A percentile compares a stretch with the other conserved stretches of the same genome.
These are phyloP conservation scores for Drosophila orosa DNA, from an alignment of 1,140 invertebrate species.

Conservation along the genomic window DNA sequence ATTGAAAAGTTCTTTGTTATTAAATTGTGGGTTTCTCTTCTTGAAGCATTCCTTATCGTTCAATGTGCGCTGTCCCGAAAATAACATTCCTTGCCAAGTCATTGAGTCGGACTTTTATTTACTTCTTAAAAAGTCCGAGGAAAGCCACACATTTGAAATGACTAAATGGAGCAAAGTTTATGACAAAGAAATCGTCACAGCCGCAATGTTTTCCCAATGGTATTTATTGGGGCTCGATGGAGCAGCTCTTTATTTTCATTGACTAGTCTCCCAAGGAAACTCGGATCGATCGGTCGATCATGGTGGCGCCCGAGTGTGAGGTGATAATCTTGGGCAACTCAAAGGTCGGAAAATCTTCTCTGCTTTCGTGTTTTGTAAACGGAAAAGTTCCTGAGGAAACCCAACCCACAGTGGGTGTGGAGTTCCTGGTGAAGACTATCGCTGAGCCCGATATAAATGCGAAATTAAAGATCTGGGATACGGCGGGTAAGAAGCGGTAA, in stretches of 20 bases:
- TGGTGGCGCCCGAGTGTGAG: slow-evolving; percentile 2
- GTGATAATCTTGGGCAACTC: slow-evolving; percentile 9
- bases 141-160: slow-evolving; percentile 1
- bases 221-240: neutral
- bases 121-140: neutral
- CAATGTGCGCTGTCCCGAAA: neutral
- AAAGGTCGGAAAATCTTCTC: slow-evolving; percentile 48
- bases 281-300: neutral
- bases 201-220: neutral
- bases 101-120: neutral
- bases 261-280: neutral
- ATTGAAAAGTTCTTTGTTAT: slow-evolving; percentile 8
- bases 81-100: slow-evolving; percentile 1
- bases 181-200: neutral
- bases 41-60: neutral
- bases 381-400: neutral
- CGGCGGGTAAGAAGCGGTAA: slow-evolving; percentile 40
- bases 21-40: slow-evolving; percentile 12
- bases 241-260: neutral
- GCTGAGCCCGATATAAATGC: neutral
- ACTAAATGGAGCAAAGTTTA: slow-evolving; percentile 6
- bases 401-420: slow-evolving; percentile 22
- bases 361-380: slow-evolving; percentile 17
- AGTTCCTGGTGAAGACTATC: slow-evolving; percentile 24
- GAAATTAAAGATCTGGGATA: slow-evolving; percentile 48